phyloP scores from a whole-genome alignment of 2,888 invertebrate genomes.

The Caenorhabditis sp. region DNA sequence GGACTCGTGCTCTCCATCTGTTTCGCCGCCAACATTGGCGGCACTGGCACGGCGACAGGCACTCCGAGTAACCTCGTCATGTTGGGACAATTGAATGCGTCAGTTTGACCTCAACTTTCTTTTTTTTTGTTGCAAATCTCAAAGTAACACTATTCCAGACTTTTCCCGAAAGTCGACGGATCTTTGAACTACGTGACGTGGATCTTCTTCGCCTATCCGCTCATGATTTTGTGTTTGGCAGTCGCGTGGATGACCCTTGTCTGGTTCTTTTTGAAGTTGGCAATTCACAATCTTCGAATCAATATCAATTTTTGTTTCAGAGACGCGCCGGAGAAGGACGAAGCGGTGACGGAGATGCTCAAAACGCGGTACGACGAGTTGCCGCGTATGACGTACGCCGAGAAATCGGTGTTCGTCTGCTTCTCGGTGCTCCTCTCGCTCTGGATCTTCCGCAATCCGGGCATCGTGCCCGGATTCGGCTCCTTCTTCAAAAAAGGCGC shows the following conservation, averaged over 20 bases:
- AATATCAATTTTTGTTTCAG: no score
- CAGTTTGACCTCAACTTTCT: conserved; percentile 1
- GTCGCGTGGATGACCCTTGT: conserved; percentile 66
- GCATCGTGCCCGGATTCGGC: conserved; percentile 84
- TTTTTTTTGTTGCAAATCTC: no score
- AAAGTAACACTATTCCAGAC: no score
- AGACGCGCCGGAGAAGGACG: conserved; percentile 68
- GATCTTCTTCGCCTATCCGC: conserved; percentile 75
- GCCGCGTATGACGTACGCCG: conserved; percentile 75
- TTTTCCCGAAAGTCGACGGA: conserved; percentile 71
- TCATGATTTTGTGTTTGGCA: conserved; percentile 69
- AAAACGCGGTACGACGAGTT: conserved; percentile 67
- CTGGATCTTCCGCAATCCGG: conserved; percentile 92
- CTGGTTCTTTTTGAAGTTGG: conserved; percentile 64
- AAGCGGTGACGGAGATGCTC: conserved; percentile 70
- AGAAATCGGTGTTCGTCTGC: conserved; percentile 68
- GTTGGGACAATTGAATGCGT: conserved; percentile 74
- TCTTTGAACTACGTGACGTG: conserved; percentile 73
- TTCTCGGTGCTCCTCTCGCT: conserved; percentile 88
- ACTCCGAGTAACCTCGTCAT: conserved; percentile 76
- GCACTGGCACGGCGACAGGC: conserved; percentile 76
- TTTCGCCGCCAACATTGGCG: conserved; percentile 77
- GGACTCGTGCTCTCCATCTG: conserved; percentile 75
- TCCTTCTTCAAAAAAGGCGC: conserved; percentile 63
- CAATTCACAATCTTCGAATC: background rate